Evolutionary conservation across 2,888 invertebrate genomes (phyloP), one percentile per base, ranked within the genome.

Genomic region (Dysmachus trigonus): DNA sequence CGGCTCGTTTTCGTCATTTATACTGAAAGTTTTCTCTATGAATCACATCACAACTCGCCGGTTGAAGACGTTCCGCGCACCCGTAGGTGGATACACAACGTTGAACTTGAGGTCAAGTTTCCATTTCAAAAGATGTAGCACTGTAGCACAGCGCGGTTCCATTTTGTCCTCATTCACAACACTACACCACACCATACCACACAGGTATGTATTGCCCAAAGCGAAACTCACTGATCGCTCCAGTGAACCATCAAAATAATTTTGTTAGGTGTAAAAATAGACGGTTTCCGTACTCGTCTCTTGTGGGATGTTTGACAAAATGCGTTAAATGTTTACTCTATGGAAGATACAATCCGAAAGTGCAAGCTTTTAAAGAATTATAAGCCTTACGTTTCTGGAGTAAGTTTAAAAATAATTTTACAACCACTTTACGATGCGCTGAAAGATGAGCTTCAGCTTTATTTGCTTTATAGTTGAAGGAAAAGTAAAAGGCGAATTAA

Each of bases 21-120:
- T 18, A 27, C 18, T 22, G 62, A 62, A 62, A 62, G 62, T 62
- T 62, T 62, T 35, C 76, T 76, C 33, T 76, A 76, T 76, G 76
- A 76, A 38, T 35, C 76, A 76, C 33, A 76, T 8, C 73, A 18
- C 22, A 35, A 74, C 74, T 74, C 10, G 74, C 8, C 33, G 41
- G 41, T n/a, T 2, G 62, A 62, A 35, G 76, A 38, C 18, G 76
- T 35, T 38, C 15, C 35, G 76, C 35, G 41, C 35, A 76, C 38
- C 38, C 33, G 35, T 31, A 76, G 22, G 76, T 62, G 62, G 62
- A 62, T 62, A 62, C 62, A 76, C 76, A 38, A 76, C 38, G 38
- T 33, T 76, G 76, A 76, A 38, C 76, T 41, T 76, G 76, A 76
- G 76, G 76, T 76, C 76, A 76, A 41, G 76, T 76, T 76, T 76